Base-by-base conservation (phyloP, 2,888 invertebrate genomes). In the Oegoconia quadripuncta region DNA sequence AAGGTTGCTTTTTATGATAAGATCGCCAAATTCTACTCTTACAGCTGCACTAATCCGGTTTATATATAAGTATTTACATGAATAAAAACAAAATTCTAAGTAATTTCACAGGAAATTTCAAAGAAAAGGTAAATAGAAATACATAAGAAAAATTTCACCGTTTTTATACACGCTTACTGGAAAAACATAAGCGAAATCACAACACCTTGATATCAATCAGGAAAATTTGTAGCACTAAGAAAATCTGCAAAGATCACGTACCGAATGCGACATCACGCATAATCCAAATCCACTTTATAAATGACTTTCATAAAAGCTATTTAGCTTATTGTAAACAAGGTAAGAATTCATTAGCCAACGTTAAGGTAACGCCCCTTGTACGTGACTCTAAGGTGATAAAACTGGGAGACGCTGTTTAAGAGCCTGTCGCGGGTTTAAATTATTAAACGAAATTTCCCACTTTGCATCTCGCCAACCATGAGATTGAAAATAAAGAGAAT, bases 271-370 rank as follows among this genome's bases (percentile, higher is more conserved):
- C 72, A 69, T 69, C 67, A 72, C 70, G 75, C 76, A 75, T 73
- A 75, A 75, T 74, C 71, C 63, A 54, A 55, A 67, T 70, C 66
- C 59, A 59, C 69, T 69, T 73, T 74, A 76, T 74, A 71, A 72
- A 75, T 71, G 66, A 61, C 63, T 65, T 73, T 69, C 71, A 72
- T 75, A 73, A 78, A 78, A 74, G 73, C 74, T 67, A 73, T 74
- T 75, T 66, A 68, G 72, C 75, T 76, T 73, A 78, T 78, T 76
- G 76, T 77, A 79, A 81, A 82, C 79, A 81, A 69, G 64, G 68
- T 69, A 64, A 68, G 72, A 78, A 77, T 80, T 82, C 79, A 81
- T 81, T 79, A 81, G 66, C 59, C 59, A 47, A 60, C 56, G 66
- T 57, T 59, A 62, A 55, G 57, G 55, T 58, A 54, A 55, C 56